Conservation (phyloP, 1,140 invertebrate species). For the Sesamia nonagrioides region DNA sequence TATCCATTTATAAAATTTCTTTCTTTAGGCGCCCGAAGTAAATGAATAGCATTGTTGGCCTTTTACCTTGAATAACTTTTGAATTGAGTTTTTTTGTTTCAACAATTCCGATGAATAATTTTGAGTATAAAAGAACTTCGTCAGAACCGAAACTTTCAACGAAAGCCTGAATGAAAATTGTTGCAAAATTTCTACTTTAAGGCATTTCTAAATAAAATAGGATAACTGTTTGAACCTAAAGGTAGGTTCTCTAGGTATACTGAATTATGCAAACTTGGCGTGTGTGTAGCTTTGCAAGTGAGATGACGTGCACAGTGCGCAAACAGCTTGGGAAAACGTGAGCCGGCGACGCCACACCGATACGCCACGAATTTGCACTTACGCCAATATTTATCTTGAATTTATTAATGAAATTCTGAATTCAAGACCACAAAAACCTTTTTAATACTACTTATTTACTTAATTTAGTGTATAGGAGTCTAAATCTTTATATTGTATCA, state of each 20-base stretch:
- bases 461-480: conserved; percentile 3
- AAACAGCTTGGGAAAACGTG: conserved; percentile 17
- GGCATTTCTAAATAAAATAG: background rate
- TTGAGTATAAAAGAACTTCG: conserved; percentile 15
- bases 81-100: conserved; percentile 33
- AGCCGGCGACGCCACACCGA: background rate
- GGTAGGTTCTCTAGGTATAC: conserved; percentile 11
- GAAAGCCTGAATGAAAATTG: conserved; percentile 19
- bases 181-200: background rate
- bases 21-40: conserved; percentile 4
- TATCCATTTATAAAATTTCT: conserved; percentile 13
- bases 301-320: conserved; percentile 20
- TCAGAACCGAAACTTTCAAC: conserved; percentile 24
- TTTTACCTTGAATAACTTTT: conserved; percentile 29
- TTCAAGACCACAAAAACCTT: background rate
- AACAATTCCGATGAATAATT: conserved; percentile 40
- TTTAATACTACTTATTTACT: background rate
- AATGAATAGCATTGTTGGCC: conserved; percentile 16
- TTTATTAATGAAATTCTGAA: conserved; percentile 21
- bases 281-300: conserved; percentile 27
- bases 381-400: conserved; percentile 24
- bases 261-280: conserved; percentile 20
- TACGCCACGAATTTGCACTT: conserved; percentile 19
- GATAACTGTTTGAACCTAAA: background rate
- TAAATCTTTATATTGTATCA: background rate